Percentiles rank a stretch among this genome's conserved stretches.
These are phyloP conservation scores for Pelochelys cantorii DNA, from an alignment of 2,797 vertebrate species.

Conservation along the genomic window DNA sequence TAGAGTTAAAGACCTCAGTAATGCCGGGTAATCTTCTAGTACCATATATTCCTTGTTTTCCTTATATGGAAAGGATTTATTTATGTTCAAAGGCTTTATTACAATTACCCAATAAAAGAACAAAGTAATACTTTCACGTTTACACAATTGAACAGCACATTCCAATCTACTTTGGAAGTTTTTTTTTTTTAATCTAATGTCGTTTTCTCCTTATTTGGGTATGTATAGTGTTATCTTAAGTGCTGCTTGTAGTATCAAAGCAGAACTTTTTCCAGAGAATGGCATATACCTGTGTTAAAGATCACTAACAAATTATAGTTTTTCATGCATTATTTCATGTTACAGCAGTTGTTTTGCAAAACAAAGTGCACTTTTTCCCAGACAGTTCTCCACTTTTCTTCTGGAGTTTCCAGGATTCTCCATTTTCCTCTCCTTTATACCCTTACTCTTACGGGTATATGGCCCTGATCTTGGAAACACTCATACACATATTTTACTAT, in stretches of 20 bases:
- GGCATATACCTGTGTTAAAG: not conserved
- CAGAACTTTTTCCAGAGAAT: slow-evolving; percentile 16
- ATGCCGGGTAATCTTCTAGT: not conserved
- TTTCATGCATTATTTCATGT: not conserved
- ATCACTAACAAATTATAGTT: not conserved
- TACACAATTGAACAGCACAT: slow-evolving; percentile 66
- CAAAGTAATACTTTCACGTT: slow-evolving; percentile 57
- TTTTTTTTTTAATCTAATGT: slow-evolving; percentile 47
- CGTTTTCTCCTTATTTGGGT: slow-evolving; percentile 73
- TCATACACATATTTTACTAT: not conserved
- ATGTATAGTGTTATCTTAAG: slow-evolving; percentile 54
- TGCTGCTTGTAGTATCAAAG: slow-evolving; percentile 28
- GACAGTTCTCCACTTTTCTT: rapidly evolving
- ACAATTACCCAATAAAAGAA: slow-evolving; percentile 38
- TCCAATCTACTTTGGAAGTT: slow-evolving; percentile 47
- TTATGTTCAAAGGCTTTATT: slow-evolving; percentile 47
- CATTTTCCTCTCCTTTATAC: not conserved
- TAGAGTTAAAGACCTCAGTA: no score
- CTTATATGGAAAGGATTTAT: slow-evolving; percentile 51
- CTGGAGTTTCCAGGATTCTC: not conserved
- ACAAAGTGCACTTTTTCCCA: not conserved
- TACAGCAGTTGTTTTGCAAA: not conserved
- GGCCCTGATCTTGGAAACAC: not conserved
- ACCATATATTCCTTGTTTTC: slow-evolving; percentile 35
- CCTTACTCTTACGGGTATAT: not conserved